These are phyloP conservation scores for Empidonax alnorum DNA, from an alignment of 2,113 vertebrate genomes.

Conservation along the genomic window DNA sequence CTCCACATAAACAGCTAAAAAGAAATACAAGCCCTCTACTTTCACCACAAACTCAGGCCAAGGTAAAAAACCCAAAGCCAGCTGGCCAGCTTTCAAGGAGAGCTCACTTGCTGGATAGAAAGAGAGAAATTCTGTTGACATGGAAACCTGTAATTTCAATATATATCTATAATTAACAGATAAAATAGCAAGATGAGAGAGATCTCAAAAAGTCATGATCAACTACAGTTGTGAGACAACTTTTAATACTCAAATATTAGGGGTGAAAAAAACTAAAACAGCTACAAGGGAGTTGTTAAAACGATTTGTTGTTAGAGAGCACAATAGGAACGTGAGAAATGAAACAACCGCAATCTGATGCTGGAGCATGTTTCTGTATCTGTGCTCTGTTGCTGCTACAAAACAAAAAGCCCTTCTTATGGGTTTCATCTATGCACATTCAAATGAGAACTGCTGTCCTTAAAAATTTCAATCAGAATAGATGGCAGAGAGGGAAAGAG, in stretches of 20 bases:
- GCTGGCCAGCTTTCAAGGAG: background rate
- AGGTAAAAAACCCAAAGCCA: background rate
- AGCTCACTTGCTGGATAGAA: background rate
- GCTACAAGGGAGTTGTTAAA: background rate
- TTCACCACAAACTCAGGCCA: background rate
- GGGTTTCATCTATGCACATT: background rate
- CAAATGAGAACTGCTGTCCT: background rate
- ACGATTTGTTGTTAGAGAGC: background rate
- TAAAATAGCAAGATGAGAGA: background rate
- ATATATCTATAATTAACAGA: constrained; percentile 4
- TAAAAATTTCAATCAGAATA: background rate
- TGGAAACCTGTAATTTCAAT: background rate
- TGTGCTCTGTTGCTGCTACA: background rate
- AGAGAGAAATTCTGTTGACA: constrained; percentile 1
- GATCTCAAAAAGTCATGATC: background rate
- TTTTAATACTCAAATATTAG: background rate
- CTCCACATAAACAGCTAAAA: background rate
- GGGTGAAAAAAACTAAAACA: background rate
- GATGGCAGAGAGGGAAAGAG: background rate
- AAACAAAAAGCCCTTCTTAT: background rate
- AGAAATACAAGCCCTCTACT: background rate
- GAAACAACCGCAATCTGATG: background rate
- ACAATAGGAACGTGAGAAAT: background rate
- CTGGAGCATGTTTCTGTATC: background rate
- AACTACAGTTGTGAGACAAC: background rate